A percentile compares a stretch with the other conserved stretches of the same genome.
Evolutionary conservation across 2,113 vertebrate species (phyloP).

Genomic region (Calonectris borealis): DNA sequence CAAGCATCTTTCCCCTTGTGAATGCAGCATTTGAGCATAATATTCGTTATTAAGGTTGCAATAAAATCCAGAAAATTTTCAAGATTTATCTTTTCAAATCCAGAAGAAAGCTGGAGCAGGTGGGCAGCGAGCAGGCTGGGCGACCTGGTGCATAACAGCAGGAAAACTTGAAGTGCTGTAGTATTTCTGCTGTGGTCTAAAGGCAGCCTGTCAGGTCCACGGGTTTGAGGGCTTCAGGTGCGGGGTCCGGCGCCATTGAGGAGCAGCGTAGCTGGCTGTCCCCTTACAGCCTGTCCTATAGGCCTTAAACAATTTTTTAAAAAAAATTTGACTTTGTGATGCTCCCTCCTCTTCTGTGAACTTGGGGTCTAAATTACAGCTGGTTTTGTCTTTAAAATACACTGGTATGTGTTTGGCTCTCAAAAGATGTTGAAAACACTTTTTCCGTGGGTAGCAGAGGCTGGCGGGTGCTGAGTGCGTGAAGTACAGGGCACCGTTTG

Average conservation of each 20-base stretch:
- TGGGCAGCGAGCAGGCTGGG: not conserved
- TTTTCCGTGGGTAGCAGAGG: not conserved
- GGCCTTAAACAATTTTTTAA: not conserved
- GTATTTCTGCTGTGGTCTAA: not conserved
- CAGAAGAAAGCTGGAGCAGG: not conserved
- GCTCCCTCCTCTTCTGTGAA: not conserved
- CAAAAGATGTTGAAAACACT: not conserved
- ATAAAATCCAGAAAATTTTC: not conserved
- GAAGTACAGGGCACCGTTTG: not conserved
- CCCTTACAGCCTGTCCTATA: not conserved
- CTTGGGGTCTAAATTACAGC: not conserved
- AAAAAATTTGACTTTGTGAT: not conserved
- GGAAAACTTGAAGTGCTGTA: not conserved
- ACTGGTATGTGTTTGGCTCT: not conserved
- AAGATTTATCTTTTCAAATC: not conserved
- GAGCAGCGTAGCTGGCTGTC: not conserved
- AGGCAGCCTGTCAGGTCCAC: fast-evolving
- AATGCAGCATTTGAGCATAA: not conserved
- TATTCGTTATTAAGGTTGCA: not conserved
- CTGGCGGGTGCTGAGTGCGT: not conserved
- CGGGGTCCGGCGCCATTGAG: fast-evolving
- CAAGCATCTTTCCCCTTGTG: not conserved
- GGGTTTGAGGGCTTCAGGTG: fast-evolving
- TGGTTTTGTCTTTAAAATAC: not conserved
- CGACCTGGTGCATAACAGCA: not conserved